Conservation (phyloP, 2,888 invertebrate species). For the Coelinius sp. region DNA sequence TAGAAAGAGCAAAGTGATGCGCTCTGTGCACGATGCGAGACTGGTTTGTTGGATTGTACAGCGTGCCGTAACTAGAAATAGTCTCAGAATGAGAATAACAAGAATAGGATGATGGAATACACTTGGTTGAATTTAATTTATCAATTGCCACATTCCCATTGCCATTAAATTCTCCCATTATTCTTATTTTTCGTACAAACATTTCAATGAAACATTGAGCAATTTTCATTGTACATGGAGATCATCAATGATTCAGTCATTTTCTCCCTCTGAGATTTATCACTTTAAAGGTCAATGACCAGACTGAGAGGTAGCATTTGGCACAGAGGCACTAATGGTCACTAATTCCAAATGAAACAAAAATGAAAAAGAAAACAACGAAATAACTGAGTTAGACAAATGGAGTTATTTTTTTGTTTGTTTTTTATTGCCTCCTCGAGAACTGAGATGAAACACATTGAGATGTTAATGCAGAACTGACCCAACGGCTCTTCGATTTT, state of each 20-base stretch:
- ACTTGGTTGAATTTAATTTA: conserved; percentile 28
- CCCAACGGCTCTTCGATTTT: conserved; percentile 33
- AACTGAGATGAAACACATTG: conserved; percentile 16
- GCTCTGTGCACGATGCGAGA: conserved; percentile 59
- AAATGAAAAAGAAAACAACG: neutral
- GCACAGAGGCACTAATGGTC: conserved; percentile 35
- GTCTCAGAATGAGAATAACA: conserved; percentile 57
- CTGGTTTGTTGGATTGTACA: conserved; percentile 48
- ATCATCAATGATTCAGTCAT: neutral
- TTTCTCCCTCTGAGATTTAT: neutral
- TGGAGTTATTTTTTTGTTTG: too few relatives aligned
- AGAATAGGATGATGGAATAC: conserved; percentile 29
- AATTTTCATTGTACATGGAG: neutral
- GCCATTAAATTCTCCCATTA: neutral
- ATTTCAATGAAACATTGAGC: neutral
- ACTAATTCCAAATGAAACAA: conserved; percentile 29
- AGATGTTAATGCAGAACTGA: conserved; percentile 16
- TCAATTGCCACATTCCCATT: neutral
- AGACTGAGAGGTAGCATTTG: conserved; percentile 25
- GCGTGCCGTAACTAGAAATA: conserved; percentile 53
- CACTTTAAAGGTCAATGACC: conserved; percentile 31
- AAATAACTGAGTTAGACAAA: neutral
- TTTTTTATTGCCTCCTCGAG: neutral
- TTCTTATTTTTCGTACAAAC: neutral
- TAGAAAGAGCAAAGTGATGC: conserved; percentile 54